Base-by-base conservation (phyloP, 2,113 vertebrate species). In the Perccottus glenii region DNA sequence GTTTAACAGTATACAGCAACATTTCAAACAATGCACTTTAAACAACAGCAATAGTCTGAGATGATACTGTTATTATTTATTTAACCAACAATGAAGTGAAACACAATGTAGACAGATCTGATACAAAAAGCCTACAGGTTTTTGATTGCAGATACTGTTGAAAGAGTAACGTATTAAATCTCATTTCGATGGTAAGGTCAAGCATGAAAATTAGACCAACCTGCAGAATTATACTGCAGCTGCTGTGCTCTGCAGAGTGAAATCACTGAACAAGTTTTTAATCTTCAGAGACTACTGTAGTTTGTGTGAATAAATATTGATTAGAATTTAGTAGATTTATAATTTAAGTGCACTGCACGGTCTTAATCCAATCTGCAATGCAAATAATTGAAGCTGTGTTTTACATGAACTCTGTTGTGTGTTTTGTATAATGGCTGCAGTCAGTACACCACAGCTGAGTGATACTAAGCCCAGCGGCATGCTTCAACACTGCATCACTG, bases 161-260 rank as follows among this genome's bases (percentile, higher is more conserved):
- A 40, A 32, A 12, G 15, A 33, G 55, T 67, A 50, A 76, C 47
- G 11, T 16, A 59, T 36, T 43, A 43, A 70, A 76, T 63, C 40
- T 71, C 5, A 67, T 65, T 73, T 72, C 16, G 14, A 42, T 58
- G 19, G 1, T 47, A 81, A 81, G 73, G 78, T 77, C 66, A 77
- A 72, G 51, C 64, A 73, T 70, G 11, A 63, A 75, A 72, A 78
- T 58, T 14, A 16, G 14, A 61, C 36, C 40, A 51, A 62, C 45
- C n/a, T 19, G 36, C 43, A 36, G 42, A 77, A 70, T 60, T 3
- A 60, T 33, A 51, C 12, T 0, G 35, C 65, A 36, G 35, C 72
- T 0, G 53, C 42, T 46, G 53, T 67, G 2, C 45, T 74, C 53
- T 47, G 8, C 68, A 7, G 36, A 33, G 61, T 44, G 36, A 42